These are phyloP conservation scores for Hyposoter dolosus DNA, from an alignment of 2,888 invertebrate species.

Conservation along the genomic window DNA sequence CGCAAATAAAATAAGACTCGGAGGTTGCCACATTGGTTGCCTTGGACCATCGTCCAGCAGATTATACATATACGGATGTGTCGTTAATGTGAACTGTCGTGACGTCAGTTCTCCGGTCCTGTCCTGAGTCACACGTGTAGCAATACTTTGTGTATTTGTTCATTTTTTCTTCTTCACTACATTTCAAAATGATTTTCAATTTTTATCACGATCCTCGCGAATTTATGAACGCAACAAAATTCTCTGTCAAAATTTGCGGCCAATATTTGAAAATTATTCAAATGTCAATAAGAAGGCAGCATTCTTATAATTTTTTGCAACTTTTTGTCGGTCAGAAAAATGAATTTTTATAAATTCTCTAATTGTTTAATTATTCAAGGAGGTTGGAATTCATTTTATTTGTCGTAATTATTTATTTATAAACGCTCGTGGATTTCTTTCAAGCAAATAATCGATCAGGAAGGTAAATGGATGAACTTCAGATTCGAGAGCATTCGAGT, in stretches of 20 bases:
- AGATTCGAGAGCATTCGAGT: neutral
- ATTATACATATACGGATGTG: conserved; percentile 83
- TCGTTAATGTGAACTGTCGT: conserved; percentile 75
- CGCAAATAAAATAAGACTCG: conserved; percentile 35
- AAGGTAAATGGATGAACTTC: neutral
- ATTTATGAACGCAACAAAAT: neutral
- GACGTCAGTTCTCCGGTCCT: conserved; percentile 79
- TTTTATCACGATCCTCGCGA: neutral
- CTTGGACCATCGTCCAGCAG: conserved; percentile 78
- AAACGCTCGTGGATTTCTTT: neutral
- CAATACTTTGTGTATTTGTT: conserved; percentile 29
- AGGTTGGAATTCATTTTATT: neutral
- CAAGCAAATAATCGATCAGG: neutral
- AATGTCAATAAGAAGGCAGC: neutral
- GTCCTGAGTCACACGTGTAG: conserved; percentile 75
- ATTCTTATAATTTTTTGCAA: neutral
- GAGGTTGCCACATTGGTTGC: conserved; percentile 77
- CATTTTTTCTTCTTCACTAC: conserved; percentile 19
- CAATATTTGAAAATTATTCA: too few relatives aligned
- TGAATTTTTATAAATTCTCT: neutral
- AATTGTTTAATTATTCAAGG: neutral
- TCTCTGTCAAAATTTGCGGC: too few relatives aligned
- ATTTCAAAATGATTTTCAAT: neutral
- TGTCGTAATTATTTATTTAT: neutral
- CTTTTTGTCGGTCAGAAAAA: neutral